Percentiles rank a stretch among this genome's conserved stretches.
These are phyloP conservation scores for Folsomia manolachei DNA, from an alignment of 2,888 invertebrate species.

Conservation along the genomic window DNA sequence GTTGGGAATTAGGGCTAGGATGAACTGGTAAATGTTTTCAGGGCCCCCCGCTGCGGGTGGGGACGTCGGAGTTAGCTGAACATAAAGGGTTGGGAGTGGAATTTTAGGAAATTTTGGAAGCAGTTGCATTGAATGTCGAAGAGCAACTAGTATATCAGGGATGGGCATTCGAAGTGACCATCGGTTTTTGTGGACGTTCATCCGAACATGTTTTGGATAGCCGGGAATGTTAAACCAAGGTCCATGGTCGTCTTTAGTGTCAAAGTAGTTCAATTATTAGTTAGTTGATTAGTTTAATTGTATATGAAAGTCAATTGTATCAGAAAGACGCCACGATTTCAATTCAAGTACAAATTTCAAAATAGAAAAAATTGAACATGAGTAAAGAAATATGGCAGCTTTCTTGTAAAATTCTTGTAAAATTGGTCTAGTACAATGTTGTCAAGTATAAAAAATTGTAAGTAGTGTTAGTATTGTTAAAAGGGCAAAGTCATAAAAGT, in stretches of 20 bases:
- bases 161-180: slow-evolving; percentile 32
- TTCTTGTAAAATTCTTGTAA: too few species aligned
- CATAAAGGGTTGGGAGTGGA: slow-evolving; percentile 36
- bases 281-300: slow-evolving; percentile 1
- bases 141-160: slow-evolving; percentile 24
- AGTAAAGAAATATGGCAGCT: too few species aligned
- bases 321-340: too few species aligned
- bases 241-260: background rate
- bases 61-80: slow-evolving; percentile 30
- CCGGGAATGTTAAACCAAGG: slow-evolving; percentile 30
- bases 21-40: slow-evolving; percentile 39
- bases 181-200: slow-evolving; percentile 19
- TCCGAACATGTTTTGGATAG: slow-evolving; percentile 22
- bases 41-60: slow-evolving; percentile 28
- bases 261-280: background rate
- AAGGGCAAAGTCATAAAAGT: background rate
- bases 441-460: background rate
- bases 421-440: background rate
- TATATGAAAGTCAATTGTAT: too few species aligned
- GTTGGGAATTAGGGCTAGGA: slow-evolving; percentile 32
- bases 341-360: background rate
- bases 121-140: slow-evolving; percentile 25
- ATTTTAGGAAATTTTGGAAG: slow-evolving; percentile 35
- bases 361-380: too few species aligned
- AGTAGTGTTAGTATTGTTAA: background rate